Base-by-base conservation (phyloP, 2,888 invertebrate genomes). In the Acanthoscelides obtectus region DNA sequence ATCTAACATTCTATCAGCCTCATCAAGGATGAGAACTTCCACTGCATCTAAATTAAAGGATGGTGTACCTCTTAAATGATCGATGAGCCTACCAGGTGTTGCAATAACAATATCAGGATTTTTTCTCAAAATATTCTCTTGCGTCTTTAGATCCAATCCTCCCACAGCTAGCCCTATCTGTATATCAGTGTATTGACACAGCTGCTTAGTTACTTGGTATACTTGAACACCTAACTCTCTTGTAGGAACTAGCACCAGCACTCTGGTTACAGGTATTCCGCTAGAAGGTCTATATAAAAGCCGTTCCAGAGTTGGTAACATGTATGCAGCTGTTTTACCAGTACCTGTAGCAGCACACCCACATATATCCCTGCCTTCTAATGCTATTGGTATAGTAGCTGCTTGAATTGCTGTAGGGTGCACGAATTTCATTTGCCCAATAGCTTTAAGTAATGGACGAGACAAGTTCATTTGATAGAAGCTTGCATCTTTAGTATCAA, bases 281-380 rank as follows among this genome's bases (percentile, higher is more conserved):
- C 85, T 91, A 63, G 90, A 88, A 0, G 97, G 94, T 78, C 94
- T 92, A 84, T 95, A 98, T 17, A 99, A 85, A 74, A 99, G 88
- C 75, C 99, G 89, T 86, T 99, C 99, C 70, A 99, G 83, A 0
- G 98, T 97, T 0, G 99, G 99, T 78, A 99, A 86, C 96, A 99
- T 98, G 85, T 98, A 99, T 0, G 99, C 99, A 0, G 97, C 98
- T 0, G 99, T 99, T 89, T 99, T 99, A 70, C 99, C 98, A 6
- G 95, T 94, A 70, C 99, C 99, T 0, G 99, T 99, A 0, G 98
- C 98, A 25, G 99, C 99, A 88, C 99, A 99, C 12, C 98, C 99
- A 87, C 98, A 99, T 78, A 99, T 92, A 85, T 99, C 99, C 79
- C 94, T 91, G 20, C 98, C 97, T 78, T 95, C 87, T 72, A 99